Evolutionary conservation across 1,140 invertebrate genomes (phyloP), one percentile per base, ranked within the genome.

Genomic region (Drosophila quadrilineata): DNA sequence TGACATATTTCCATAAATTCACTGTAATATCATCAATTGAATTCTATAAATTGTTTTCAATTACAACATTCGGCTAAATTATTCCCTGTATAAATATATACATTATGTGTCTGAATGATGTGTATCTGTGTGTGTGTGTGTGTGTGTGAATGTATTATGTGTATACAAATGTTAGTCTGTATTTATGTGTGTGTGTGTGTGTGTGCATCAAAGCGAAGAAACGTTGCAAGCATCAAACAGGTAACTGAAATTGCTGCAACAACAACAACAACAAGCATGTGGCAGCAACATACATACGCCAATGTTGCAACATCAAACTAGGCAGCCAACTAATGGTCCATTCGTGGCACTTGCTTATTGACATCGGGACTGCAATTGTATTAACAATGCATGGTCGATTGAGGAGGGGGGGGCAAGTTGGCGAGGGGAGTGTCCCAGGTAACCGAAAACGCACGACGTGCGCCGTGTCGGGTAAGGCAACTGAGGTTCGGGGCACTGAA

Each of bases 331-430:
- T 85, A 85, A 85, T 85, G 79, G 79, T 85, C 80, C 79, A 85
- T 85, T 84, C 79, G 79, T 85, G 79, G 79, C 79, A 85, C 79
- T 84, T 84, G 79, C 75, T 85, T 85, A 85, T 85, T 85, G 80
- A 85, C 80, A 79, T 85, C 75, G 71, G n/a, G 71, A 75, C 79
- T 85, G 71, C 41, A 85, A 85, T 74, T 71, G 66, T 85, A 85
- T 85, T 85, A 85, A 85, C 79, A 85, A 85, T 85, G 79, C 74
- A 85, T 79, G 79, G 56, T n/a, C n/a, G n/a, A n/a, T n/a, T n/a
- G n/a, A n/a, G n/a, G n/a, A n/a, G n/a, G n/a, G n/a, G n/a, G n/a
- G n/a, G n/a, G n/a, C n/a, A n/a, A n/a, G n/a, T n/a, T n/a, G n/a
- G n/a, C n/a, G n/a, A n/a, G n/a, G n/a, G n/a, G n/a, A n/a, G n/a